Evolutionary conservation across 2,888 invertebrate species (phyloP).

Genomic region (Baronia brevicornis): DNA sequence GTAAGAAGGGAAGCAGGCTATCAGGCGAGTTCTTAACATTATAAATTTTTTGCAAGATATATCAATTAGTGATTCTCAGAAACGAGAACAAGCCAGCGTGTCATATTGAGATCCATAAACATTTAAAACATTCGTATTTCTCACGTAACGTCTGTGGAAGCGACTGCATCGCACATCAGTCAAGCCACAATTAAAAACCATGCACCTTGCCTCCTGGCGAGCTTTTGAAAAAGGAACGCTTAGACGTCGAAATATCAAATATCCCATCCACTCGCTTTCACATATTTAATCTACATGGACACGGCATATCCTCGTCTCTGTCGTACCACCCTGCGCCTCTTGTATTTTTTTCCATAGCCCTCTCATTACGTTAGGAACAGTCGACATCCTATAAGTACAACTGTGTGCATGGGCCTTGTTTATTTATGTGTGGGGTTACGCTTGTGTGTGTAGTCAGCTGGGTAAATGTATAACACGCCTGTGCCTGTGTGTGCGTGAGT

Average conservation of each 20-base stretch:
- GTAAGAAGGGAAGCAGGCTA: too few relatives aligned
- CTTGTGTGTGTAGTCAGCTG: constrained; percentile 62
- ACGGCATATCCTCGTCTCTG: constrained; percentile 28
- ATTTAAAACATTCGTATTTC: constrained; percentile 5
- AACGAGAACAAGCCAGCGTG: background rate
- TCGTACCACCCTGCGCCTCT: constrained; percentile 47
- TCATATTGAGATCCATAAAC: constrained; percentile 3
- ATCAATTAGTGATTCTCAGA: too few relatives aligned
- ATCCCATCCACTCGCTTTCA: constrained; percentile 30
- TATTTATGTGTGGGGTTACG: constrained; percentile 35
- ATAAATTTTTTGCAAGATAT: too few relatives aligned
- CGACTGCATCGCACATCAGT: constrained; percentile 52
- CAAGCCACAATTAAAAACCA: constrained; percentile 65
- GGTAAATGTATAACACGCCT: constrained; percentile 36
- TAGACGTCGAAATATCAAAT: constrained; percentile 35
- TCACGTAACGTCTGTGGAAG: constrained; percentile 14
- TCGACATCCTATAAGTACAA: constrained; percentile 49
- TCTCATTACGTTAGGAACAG: constrained; percentile 57
- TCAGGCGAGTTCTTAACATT: too few relatives aligned
- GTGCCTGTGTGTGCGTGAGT: constrained; percentile 20
- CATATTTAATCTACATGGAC: constrained; percentile 19
- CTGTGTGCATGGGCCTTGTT: constrained; percentile 37
- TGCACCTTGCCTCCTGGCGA: constrained; percentile 70
- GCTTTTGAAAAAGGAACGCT: constrained; percentile 60
- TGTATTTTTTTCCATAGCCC: constrained; percentile 64